phyloP scores from a whole-genome alignment of 2,888 invertebrate genomes.

The Cistogaster globosa region DNA sequence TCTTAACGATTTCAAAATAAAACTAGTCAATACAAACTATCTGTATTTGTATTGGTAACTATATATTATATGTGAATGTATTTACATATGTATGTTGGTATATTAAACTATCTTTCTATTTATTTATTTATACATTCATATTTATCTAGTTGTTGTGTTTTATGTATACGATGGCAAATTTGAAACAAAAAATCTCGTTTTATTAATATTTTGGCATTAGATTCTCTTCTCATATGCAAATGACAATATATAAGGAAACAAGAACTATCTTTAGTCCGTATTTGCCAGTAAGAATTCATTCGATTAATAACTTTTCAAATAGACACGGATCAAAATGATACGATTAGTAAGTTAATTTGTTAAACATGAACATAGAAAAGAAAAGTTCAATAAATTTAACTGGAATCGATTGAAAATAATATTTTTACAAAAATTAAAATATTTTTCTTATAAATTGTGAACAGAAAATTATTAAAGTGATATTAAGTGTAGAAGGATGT shows the following conservation, averaged over 20 bases:
- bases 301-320: slow-evolving; percentile 73
- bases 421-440: no score
- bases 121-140: slow-evolving; percentile 5
- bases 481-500: no score
- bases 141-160: slow-evolving; percentile 33
- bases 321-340: slow-evolving; percentile 75
- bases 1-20: no score
- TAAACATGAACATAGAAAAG: slow-evolving; percentile 10
- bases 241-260: slow-evolving; percentile 81
- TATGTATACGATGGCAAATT: slow-evolving; percentile 44
- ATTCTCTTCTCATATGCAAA: slow-evolving; percentile 72
- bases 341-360: slow-evolving; percentile 78
- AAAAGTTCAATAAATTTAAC: background rate
- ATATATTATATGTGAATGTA: background rate
- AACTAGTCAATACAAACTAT: no score
- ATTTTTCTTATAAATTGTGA: no score
- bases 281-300: slow-evolving; percentile 81
- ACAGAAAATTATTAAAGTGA: no score
- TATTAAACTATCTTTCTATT: background rate
- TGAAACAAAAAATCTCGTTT: slow-evolving; percentile 68
- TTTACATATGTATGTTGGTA: background rate
- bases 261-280: slow-evolving; percentile 77
- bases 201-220: slow-evolving; percentile 69
- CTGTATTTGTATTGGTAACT: no score
- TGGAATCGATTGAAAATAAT: slow-evolving; percentile 13